phyloP scores from a whole-genome alignment of 2,888 invertebrate genomes.

The Cheilosia scutellata region DNA sequence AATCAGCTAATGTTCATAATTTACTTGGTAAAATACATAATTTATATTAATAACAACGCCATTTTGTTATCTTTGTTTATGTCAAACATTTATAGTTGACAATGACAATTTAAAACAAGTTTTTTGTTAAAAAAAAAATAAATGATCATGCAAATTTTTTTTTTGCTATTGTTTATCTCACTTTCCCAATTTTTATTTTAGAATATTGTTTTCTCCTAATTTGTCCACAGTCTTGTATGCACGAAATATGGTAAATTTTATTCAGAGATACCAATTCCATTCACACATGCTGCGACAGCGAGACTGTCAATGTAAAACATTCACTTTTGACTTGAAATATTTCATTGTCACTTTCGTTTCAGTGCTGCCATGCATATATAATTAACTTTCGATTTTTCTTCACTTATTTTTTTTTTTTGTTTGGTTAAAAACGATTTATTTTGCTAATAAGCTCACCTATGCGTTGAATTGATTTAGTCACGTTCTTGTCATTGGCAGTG shows the following conservation, averaged over 20 bases:
- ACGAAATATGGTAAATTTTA: conserved; percentile 14
- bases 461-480: conserved; percentile 10
- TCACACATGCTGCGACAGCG: conserved; percentile 1
- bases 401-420: conserved; percentile 10
- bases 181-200: not conserved
- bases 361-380: conserved; percentile 43
- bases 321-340: conserved; percentile 56
- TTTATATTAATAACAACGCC: too few species aligned
- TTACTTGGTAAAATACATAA: too few species aligned
- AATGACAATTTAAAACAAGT: too few species aligned
- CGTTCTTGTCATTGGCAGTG: not conserved
- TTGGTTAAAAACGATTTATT: conserved; percentile 35
- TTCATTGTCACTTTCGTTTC: conserved; percentile 62
- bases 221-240: conserved; percentile 15
- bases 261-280: not conserved
- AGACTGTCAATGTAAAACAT: conserved; percentile 36
- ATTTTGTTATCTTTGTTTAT: too few species aligned
- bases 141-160: too few species aligned
- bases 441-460: conserved; percentile 26
- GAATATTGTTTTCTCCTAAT: conserved; percentile 1
- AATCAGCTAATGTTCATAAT: too few species aligned
- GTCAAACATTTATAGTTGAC: too few species aligned
- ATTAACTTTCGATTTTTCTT: conserved; percentile 56
- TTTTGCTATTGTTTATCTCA: not conserved
- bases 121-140: too few species aligned